phyloP scores from a whole-genome alignment of 1,140 invertebrate genomes.

The Leptopilina clavipes region DNA sequence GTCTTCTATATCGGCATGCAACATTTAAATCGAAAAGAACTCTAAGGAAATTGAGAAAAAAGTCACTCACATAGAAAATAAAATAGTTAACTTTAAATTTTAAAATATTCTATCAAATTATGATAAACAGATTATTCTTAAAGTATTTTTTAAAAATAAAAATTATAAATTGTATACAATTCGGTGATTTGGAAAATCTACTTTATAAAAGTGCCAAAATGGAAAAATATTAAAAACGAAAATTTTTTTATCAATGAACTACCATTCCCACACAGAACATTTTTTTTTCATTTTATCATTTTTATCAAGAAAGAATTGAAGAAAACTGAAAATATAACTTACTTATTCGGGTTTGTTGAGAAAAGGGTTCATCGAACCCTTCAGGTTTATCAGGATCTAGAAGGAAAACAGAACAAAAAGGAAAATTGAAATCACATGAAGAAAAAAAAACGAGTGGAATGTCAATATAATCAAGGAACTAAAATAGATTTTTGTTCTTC shows the following conservation, averaged over 20 bases:
- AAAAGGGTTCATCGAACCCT: conserved; percentile 69
- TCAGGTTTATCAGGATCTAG: conserved; percentile 70
- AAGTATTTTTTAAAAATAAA: too few species aligned
- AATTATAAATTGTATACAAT: too few species aligned
- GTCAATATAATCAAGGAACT: conserved; percentile 11
- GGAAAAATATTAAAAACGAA: background rate
- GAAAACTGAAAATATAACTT: conserved; percentile 51
- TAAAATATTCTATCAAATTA: too few species aligned
- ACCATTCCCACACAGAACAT: conserved; percentile 31
- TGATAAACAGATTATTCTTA: too few species aligned
- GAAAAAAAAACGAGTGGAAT: background rate
- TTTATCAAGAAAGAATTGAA: background rate
- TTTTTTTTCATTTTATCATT: too few species aligned
- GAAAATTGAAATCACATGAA: background rate
- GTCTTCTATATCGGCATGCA: conserved; percentile 28
- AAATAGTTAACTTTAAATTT: too few species aligned
- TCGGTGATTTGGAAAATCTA: too few species aligned
- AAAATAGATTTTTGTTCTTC: background rate
- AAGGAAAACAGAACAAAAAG: conserved; percentile 47
- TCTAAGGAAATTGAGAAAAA: background rate
- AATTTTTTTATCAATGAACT: background rate
- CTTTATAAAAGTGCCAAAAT: too few species aligned
- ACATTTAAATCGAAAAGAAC: background rate
- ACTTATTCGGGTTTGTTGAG: conserved; percentile 72
- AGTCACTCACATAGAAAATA: background rate